These are phyloP conservation scores for Galleria mellonella DNA, from an alignment of 1,140 invertebrate species.

Conservation along the genomic window DNA sequence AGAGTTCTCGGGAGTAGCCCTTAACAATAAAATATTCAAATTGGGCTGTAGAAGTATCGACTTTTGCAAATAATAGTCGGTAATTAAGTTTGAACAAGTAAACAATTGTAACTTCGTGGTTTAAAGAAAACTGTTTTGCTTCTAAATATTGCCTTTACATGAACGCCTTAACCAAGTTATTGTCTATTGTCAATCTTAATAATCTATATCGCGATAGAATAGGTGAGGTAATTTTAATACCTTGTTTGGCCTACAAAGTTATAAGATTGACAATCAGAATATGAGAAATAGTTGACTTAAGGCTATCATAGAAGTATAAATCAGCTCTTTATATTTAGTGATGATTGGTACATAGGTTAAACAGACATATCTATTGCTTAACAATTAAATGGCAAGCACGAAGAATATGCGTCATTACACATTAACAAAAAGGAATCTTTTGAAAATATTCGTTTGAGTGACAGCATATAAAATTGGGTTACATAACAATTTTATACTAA, in stretches of 20 bases:
- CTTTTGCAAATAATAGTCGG: too few relatives aligned
- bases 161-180: too few relatives aligned
- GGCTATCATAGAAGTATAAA: conserved; percentile 15
- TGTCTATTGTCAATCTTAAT: too few relatives aligned
- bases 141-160: too few relatives aligned
- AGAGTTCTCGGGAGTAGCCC: background rate
- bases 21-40: background rate
- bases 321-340: conserved; percentile 19
- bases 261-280: conserved; percentile 11
- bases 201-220: too few relatives aligned
- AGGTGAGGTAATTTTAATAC: too few relatives aligned
- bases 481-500: conserved; percentile 48
- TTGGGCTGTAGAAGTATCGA: too few relatives aligned
- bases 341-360: conserved; percentile 43
- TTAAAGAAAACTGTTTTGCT: too few relatives aligned
- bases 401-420: conserved; percentile 61
- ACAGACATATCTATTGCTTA: conserved; percentile 48
- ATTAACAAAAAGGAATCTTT: conserved; percentile 58
- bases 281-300: conserved; percentile 7
- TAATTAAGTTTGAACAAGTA: too few relatives aligned
- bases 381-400: conserved; percentile 65
- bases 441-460: conserved; percentile 55
- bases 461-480: conserved; percentile 58
- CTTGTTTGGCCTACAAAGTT: too few relatives aligned
- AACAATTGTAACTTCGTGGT: too few relatives aligned